Base-by-base conservation (phyloP, 1,140 invertebrate genomes). In the Leptestheria dahalacensis region DNA sequence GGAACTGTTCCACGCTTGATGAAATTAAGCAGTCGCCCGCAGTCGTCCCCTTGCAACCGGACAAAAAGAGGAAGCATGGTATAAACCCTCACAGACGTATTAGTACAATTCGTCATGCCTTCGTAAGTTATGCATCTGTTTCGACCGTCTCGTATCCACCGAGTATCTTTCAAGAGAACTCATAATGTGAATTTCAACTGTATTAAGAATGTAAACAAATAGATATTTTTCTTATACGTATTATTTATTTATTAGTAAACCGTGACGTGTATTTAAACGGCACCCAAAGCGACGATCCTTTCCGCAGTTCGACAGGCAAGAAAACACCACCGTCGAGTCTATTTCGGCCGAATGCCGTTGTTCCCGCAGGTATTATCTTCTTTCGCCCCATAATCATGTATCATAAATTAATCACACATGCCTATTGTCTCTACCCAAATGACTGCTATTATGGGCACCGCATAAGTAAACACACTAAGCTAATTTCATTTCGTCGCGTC, bases 1-100 rank as follows among this genome's bases (percentile, higher is more conserved):
- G 77, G 77, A 78, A 78, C 64, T 78, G 77, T 62, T 70, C 73
- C 1, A 72, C 70, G 6, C 65, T 68, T 54, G 66, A 67, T 48
- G 68, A 68, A 21, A 61, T 41, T 41, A 41, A 41, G 15, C 33
- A 41, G 33, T 9, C 33, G 24, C 50, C 62, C 18, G 61, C 48
- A 11, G 28, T 21, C 4, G 48, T 49, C 15, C n/a, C 58, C 6
- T 18, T 28, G 24, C n/a, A 29, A 18, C 58, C 18, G 20, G 20
- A 21, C 11, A 59, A 59, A 50, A 57, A 56, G 1, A 59, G 52
- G 48, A 57, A 59, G 52, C 10, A 59, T n/a, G 26, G 48, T n/a
- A n/a, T n/a, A n/a, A n/a, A n/a, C n/a, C n/a, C n/a, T n/a, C n/a
- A n/a, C n/a, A n/a, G n/a, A n/a, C n/a, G n/a, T n/a, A n/a, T n/a